Conservation (phyloP, 2,888 invertebrate species). For the Stenurella melanura region DNA sequence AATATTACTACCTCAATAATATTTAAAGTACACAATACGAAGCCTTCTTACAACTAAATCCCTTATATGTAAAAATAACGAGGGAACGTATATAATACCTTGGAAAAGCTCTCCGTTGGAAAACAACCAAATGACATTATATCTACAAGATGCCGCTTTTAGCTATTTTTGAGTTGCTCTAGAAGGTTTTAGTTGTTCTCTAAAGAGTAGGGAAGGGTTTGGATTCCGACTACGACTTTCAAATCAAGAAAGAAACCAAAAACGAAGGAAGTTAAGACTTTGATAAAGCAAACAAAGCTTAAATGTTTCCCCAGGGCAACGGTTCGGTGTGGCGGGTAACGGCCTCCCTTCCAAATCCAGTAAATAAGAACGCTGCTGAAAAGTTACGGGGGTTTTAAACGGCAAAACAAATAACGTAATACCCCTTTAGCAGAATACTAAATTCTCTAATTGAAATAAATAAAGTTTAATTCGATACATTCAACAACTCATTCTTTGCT, state of each 20-base stretch:
- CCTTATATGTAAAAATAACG: conserved; percentile 26
- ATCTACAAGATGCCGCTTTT: conserved; percentile 14
- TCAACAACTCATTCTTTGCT: conserved; percentile 31
- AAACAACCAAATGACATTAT: conserved; percentile 23
- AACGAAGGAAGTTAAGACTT: conserved; percentile 64
- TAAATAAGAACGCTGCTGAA: conserved; percentile 43
- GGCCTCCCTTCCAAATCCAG: conserved; percentile 35
- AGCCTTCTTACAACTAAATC: no score
- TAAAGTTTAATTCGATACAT: conserved; percentile 43
- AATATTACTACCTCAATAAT: no score
- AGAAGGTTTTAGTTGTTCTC: conserved; percentile 36
- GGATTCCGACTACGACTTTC: conserved; percentile 46
- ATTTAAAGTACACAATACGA: no score
- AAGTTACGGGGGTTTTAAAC: conserved; percentile 41
- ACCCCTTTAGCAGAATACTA: conserved; percentile 36
- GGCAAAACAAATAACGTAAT: conserved; percentile 42
- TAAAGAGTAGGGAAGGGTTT: conserved; percentile 28
- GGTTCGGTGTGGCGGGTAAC: conserved; percentile 37
- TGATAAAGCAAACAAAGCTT: conserved; percentile 67
- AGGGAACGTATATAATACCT: conserved; percentile 16
- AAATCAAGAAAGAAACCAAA: conserved; percentile 63
- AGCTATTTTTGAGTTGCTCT: conserved; percentile 22
- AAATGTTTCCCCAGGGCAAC: conserved; percentile 63
- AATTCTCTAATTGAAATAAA: conserved; percentile 42
- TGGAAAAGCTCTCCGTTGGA: not conserved